These are phyloP conservation scores for Mus pahari DNA, from an alignment of 2,113 vertebrate species.

Conservation along the genomic window DNA sequence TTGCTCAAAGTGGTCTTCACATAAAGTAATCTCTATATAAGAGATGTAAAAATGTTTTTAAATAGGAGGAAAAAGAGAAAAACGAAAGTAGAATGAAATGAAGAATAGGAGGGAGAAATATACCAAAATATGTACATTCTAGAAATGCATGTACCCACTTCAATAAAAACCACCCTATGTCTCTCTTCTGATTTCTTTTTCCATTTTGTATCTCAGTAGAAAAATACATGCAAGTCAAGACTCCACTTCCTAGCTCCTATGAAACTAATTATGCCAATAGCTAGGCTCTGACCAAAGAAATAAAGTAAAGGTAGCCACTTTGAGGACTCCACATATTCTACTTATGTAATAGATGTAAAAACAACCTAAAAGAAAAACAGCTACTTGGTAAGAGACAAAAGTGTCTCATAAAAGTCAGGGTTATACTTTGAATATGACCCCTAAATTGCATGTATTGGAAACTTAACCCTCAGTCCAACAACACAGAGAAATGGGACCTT, in stretches of 20 bases:
- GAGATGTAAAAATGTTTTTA: too few species aligned
- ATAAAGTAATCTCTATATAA: too few species aligned
- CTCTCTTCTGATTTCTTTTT: background rate
- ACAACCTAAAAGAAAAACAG: conserved; percentile 16
- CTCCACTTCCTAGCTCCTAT: too few species aligned
- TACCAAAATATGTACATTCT: too few species aligned
- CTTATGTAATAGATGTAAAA: conserved; percentile 16
- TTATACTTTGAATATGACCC: background rate
- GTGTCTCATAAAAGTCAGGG: background rate
- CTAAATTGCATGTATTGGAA: background rate
- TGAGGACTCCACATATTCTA: too few species aligned
- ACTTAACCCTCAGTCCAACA: background rate
- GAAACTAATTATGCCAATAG: too few species aligned
- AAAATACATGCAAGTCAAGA: background rate
- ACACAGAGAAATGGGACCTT: background rate
- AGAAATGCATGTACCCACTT: background rate
- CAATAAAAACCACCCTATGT: background rate
- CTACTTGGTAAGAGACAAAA: background rate
- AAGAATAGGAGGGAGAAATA: too few species aligned
- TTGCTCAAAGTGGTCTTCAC: background rate
- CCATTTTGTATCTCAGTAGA: background rate
- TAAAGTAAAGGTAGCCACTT: too few species aligned
- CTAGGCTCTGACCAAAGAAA: too few species aligned
- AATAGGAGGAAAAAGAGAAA: too few species aligned
- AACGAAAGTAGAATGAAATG: too few species aligned